These are phyloP conservation scores for Asobara japonica DNA, from an alignment of 1,140 invertebrate species.

Conservation along the genomic window DNA sequence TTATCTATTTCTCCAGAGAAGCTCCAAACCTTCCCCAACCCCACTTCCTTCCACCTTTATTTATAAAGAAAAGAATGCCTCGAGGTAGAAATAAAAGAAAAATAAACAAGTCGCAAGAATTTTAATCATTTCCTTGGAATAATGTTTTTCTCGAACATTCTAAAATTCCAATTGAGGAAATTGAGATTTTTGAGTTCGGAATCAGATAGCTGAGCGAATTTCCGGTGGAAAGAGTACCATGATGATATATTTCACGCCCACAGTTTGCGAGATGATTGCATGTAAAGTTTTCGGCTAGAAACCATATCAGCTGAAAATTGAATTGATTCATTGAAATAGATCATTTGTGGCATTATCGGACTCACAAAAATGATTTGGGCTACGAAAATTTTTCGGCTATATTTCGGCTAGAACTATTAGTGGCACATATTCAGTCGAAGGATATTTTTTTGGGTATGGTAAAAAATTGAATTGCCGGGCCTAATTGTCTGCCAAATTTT, in stretches of 20 bases:
- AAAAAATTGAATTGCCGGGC: too few species aligned
- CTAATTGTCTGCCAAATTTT: neutral
- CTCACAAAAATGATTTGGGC: neutral
- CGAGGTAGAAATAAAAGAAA: neutral
- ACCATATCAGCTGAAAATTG: too few species aligned
- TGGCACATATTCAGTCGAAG: too few species aligned
- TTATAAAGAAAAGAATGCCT: conserved; percentile 7
- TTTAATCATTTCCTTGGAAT: neutral
- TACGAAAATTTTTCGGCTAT: neutral
- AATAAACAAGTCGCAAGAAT: neutral
- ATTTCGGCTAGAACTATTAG: too few species aligned
- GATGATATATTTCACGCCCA: too few species aligned
- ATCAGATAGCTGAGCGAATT: neutral
- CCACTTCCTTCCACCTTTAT: conserved; percentile 1
- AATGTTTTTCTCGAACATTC: neutral
- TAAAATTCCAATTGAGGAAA: neutral
- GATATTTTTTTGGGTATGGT: too few species aligned
- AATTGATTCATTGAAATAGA: too few species aligned
- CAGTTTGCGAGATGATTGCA: too few species aligned
- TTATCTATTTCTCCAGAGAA: conserved; percentile 7
- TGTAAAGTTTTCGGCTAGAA: too few species aligned
- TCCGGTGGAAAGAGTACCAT: neutral
- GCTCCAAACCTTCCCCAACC: neutral
- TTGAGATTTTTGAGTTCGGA: neutral
- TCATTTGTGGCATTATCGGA: neutral